Conservation (phyloP, 2,797 vertebrate species). For the Apogon talboti region DNA sequence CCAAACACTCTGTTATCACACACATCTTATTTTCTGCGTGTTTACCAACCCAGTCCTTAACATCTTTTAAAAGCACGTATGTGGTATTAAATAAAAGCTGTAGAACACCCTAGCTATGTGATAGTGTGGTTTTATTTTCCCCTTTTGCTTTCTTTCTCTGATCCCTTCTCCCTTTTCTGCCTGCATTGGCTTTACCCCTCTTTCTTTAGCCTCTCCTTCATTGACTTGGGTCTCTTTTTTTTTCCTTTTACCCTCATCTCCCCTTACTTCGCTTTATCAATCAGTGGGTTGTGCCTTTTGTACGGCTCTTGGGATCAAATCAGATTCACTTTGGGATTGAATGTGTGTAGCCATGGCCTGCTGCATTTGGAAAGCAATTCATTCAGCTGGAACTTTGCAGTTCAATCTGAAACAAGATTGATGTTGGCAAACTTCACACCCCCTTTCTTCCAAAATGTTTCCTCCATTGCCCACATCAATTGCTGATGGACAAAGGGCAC, state of each 20-base stretch:
- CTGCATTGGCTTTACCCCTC: constrained; percentile 37
- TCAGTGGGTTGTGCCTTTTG: constrained; percentile 74
- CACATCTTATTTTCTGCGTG: constrained; percentile 32
- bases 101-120: constrained; percentile 48
- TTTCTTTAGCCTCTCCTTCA: constrained; percentile 57
- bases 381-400: constrained; percentile 75
- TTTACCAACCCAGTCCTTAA: constrained; percentile 21
- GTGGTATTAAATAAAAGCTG: constrained; percentile 46
- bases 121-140: constrained; percentile 59
- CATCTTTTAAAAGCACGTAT: constrained; percentile 42
- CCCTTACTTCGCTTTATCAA: constrained; percentile 72
- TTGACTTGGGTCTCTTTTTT: constrained; percentile 53
- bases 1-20: constrained; percentile 37
- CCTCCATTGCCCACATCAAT: constrained; percentile 74
- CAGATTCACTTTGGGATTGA: constrained; percentile 80
- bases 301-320: constrained; percentile 79
- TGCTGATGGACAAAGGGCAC: constrained; percentile 76
- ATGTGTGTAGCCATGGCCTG: constrained; percentile 75
- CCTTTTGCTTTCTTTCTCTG: constrained; percentile 31
- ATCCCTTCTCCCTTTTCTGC: constrained; percentile 14
- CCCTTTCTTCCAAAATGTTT: constrained; percentile 77
- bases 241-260: constrained; percentile 62
- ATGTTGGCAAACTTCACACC: constrained; percentile 78
- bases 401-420: constrained; percentile 81
- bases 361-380: constrained; percentile 82